phyloP scores from a whole-genome alignment of 2,888 invertebrate species.

The Conchocele bisecta region DNA sequence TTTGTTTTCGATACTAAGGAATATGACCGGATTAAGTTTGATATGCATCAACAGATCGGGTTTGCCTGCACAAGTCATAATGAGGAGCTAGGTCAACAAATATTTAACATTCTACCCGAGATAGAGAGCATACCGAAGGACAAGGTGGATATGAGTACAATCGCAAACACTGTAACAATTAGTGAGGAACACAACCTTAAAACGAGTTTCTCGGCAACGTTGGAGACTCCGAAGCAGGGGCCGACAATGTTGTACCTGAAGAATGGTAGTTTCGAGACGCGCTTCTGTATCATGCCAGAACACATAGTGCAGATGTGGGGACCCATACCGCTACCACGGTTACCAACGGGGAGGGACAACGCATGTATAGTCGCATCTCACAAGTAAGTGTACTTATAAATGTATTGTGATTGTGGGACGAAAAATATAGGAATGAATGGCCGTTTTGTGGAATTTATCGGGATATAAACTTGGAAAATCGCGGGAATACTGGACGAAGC shows the following conservation, averaged over 20 bases:
- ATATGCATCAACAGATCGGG: constrained; percentile 74
- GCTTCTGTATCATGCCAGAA: constrained; percentile 80
- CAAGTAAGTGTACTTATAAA: constrained; percentile 66
- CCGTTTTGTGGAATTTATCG: too few species aligned
- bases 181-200: constrained; percentile 63
- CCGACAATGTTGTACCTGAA: constrained; percentile 66
- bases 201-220: constrained; percentile 67
- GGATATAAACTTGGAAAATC: too few species aligned
- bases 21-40: constrained; percentile 77
- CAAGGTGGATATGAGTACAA: constrained; percentile 35
- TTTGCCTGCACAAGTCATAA: constrained; percentile 80
- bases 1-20: constrained; percentile 81
- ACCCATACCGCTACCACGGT: constrained; percentile 77
- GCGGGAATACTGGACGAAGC: too few species aligned
- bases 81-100: constrained; percentile 60
- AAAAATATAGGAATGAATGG: too few species aligned
- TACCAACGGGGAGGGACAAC: constrained; percentile 77
- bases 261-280: constrained; percentile 74
- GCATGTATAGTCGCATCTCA: constrained; percentile 80
- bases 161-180: constrained; percentile 55
- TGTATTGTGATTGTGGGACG: not conserved
- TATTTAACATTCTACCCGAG: constrained; percentile 60
- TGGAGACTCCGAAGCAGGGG: constrained; percentile 70
- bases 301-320: constrained; percentile 81
- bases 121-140: constrained; percentile 57